These are phyloP conservation scores for Papilio helenus DNA, from an alignment of 1,140 invertebrate species.

Conservation along the genomic window DNA sequence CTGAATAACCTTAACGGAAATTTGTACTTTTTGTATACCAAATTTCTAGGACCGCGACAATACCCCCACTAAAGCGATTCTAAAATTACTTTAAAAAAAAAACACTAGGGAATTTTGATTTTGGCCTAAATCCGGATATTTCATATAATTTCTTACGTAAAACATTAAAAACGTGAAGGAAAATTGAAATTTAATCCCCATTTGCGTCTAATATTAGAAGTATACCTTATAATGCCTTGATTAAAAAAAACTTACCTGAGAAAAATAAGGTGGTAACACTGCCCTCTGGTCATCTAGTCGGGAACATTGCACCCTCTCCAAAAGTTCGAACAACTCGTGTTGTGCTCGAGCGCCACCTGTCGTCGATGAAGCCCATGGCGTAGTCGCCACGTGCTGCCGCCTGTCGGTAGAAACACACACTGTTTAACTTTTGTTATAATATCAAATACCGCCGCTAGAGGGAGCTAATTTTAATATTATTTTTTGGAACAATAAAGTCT, in stretches of 20 bases:
- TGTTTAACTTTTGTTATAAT: conserved; percentile 41
- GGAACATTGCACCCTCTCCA: conserved; percentile 95
- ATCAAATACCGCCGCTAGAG: conserved; percentile 46
- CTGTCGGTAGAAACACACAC: conserved; percentile 61
- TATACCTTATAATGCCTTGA: background rate
- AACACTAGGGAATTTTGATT: too few relatives aligned
- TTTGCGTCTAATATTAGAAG: too few relatives aligned
- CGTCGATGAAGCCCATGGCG: conserved; percentile 79
- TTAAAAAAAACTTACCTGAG: conserved; percentile 86
- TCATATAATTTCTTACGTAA: too few relatives aligned
- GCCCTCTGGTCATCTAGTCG: conserved; percentile 97
- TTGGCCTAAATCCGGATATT: too few relatives aligned
- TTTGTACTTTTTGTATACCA: background rate
- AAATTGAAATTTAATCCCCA: too few relatives aligned
- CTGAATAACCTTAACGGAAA: background rate
- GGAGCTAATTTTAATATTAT: conserved; percentile 43
- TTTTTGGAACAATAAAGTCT: background rate
- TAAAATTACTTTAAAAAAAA: too few relatives aligned
- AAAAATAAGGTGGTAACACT: conserved; percentile 93
- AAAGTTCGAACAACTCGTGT: conserved; percentile 93
- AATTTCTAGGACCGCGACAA: background rate
- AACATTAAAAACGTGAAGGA: too few relatives aligned
- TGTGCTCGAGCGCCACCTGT: conserved; percentile 85
- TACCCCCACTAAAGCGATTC: too few relatives aligned
- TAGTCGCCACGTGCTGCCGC: conserved; percentile 81